Conservation (phyloP, 2,888 invertebrate genomes). For the Chloroclystis v-ata region DNA sequence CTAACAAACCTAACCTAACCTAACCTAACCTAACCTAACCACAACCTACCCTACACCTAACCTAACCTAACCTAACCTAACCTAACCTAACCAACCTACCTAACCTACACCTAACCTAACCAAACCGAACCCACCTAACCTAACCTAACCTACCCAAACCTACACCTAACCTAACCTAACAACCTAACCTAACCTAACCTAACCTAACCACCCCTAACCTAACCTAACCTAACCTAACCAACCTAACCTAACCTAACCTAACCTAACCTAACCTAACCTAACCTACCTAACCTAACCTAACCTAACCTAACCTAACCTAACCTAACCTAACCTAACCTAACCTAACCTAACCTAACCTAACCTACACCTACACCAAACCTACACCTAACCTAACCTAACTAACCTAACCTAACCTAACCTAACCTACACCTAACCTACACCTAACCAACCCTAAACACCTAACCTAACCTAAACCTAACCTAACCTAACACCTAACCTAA, state of each 20-base stretch:
- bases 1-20: slow-evolving; percentile 18
- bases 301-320: slow-evolving; percentile 32
- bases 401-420: slow-evolving; percentile 21
- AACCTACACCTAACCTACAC: slow-evolving; percentile 14
- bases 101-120: slow-evolving; percentile 18
- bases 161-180: slow-evolving; percentile 28
- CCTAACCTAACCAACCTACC: slow-evolving; percentile 18
- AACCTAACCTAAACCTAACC: not conserved
- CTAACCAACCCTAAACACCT: slow-evolving; percentile 1
- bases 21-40: slow-evolving; percentile 19
- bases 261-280: slow-evolving; percentile 28
- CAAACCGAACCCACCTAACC: slow-evolving; percentile 25
- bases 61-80: slow-evolving; percentile 14
- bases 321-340: slow-evolving; percentile 29
- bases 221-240: slow-evolving; percentile 15
- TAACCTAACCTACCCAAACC: slow-evolving; percentile 28
- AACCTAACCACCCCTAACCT: slow-evolving; percentile 30
- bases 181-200: slow-evolving; percentile 25
- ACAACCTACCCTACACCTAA: slow-evolving; percentile 16
- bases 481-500: not conserved
- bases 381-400: slow-evolving; percentile 29
- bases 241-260: slow-evolving; percentile 25
- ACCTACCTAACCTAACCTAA: slow-evolving; percentile 29
- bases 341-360: slow-evolving; percentile 31
- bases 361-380: slow-evolving; percentile 30